Percentiles rank a stretch among this genome's conserved stretches.
phyloP scores from a whole-genome alignment of 2,113 vertebrate species.

The Pica pica region DNA sequence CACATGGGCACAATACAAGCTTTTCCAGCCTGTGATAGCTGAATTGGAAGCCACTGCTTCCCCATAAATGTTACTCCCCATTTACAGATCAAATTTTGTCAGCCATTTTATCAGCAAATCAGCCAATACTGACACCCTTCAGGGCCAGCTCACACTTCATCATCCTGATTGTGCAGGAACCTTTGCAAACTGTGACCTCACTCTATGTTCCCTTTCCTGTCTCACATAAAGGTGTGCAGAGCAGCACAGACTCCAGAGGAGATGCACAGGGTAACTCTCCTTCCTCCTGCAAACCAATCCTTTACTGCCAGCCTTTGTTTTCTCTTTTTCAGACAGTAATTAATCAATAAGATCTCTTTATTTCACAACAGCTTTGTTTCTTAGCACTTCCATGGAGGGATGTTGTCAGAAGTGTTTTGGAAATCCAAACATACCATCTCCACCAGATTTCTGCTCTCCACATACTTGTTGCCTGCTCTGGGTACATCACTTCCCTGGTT shows the following conservation, averaged over 20 bases:
- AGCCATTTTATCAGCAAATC: neutral
- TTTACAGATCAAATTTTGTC: neutral
- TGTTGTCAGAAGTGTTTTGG: neutral
- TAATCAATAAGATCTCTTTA: neutral
- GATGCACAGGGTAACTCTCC: neutral
- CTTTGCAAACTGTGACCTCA: accelerated
- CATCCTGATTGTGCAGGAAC: neutral
- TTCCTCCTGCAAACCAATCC: neutral
- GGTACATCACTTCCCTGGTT: neutral
- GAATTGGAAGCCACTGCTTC: neutral
- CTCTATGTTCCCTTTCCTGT: neutral
- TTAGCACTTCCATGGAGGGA: neutral
- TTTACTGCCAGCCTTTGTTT: neutral
- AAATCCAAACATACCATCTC: neutral
- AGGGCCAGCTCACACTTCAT: neutral
- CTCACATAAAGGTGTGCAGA: neutral
- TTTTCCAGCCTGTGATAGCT: neutral
- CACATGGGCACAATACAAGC: neutral
- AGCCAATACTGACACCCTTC: neutral
- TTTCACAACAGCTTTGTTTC: neutral
- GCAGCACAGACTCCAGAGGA: neutral
- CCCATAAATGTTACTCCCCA: neutral
- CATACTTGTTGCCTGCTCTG: neutral
- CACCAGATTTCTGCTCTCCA: neutral
- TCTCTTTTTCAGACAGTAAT: neutral